phyloP scores from a whole-genome alignment of 2,113 vertebrate genomes.

The Nematolebias whitei region DNA sequence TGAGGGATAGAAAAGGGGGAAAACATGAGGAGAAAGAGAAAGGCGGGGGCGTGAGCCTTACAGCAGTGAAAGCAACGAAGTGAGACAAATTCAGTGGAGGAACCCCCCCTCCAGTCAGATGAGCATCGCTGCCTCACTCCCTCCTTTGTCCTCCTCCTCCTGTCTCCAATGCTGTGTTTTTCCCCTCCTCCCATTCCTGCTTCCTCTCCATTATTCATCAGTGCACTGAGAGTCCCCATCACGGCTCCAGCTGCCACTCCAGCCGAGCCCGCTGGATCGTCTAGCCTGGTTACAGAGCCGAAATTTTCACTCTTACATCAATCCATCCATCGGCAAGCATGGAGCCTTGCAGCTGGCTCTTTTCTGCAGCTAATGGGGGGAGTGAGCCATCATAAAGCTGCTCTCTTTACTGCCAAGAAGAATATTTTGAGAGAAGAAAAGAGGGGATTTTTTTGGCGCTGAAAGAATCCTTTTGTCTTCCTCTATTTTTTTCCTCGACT shows the following conservation, averaged over 20 bases:
- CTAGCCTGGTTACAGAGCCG: slow-evolving; percentile 20
- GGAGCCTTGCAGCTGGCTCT: slow-evolving; percentile 59
- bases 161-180: slow-evolving; percentile 56
- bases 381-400: slow-evolving; percentile 41
- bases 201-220: slow-evolving; percentile 79
- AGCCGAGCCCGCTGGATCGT: slow-evolving; percentile 43
- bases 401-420: slow-evolving; percentile 61
- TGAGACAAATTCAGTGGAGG: slow-evolving; percentile 79
- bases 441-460: slow-evolving; percentile 46
- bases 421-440: slow-evolving; percentile 52
- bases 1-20: slow-evolving; percentile 26
- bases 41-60: slow-evolving; percentile 38
- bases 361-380: slow-evolving; percentile 46
- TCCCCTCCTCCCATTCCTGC: slow-evolving; percentile 53
- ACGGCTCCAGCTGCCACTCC: slow-evolving; percentile 59
- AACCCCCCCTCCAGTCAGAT: slow-evolving; percentile 82
- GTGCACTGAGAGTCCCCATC: slow-evolving; percentile 60
- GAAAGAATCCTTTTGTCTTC: slow-evolving; percentile 71
- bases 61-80: slow-evolving; percentile 68
- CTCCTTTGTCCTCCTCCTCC: slow-evolving; percentile 43
- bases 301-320: background rate
- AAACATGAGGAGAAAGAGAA: slow-evolving; percentile 5
- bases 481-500: slow-evolving; percentile 46
- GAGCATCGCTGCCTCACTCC: slow-evolving; percentile 70
- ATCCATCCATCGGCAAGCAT: slow-evolving; percentile 40